Evolutionary conservation across 2,113 vertebrate genomes (phyloP).

Genomic region (Aegotheles bennettii): DNA sequence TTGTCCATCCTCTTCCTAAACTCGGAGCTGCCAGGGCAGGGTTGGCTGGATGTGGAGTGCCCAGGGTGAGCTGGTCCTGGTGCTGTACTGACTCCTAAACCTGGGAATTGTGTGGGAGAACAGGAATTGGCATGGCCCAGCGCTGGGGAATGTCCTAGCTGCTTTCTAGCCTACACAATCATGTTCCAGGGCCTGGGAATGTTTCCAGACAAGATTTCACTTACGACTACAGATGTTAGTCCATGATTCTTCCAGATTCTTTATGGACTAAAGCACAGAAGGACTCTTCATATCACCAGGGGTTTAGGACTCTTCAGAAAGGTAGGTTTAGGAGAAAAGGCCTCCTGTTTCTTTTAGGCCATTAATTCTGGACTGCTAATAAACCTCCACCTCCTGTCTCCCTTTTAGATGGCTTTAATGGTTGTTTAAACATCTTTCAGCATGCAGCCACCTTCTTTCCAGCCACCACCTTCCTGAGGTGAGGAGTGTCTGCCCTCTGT

Average conservation of each 20-base stretch:
- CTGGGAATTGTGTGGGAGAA: constrained; percentile 17
- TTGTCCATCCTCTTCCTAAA: background rate
- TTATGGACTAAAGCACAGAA: background rate
- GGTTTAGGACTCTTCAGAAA: background rate
- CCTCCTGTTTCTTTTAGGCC: background rate
- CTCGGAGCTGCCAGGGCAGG: background rate
- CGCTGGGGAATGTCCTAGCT: background rate
- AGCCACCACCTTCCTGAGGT: background rate
- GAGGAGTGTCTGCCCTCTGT: background rate
- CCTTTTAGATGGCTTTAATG: background rate
- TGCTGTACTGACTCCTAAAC: background rate
- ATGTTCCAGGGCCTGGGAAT: background rate
- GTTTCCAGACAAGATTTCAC: background rate
- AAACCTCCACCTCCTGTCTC: background rate
- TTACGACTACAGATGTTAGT: background rate
- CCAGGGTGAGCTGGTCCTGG: rapidly evolving
- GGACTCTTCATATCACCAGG: background rate
- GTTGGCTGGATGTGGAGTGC: background rate
- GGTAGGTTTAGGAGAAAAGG: background rate
- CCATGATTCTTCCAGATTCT: background rate
- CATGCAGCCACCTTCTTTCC: background rate
- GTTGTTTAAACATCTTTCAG: background rate
- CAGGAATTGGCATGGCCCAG: background rate
- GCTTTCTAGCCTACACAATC: background rate
- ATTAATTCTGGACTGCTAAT: background rate